phyloP scores from a whole-genome alignment of 64 coral and sea anemone species.

The Platygyra sinensis region DNA sequence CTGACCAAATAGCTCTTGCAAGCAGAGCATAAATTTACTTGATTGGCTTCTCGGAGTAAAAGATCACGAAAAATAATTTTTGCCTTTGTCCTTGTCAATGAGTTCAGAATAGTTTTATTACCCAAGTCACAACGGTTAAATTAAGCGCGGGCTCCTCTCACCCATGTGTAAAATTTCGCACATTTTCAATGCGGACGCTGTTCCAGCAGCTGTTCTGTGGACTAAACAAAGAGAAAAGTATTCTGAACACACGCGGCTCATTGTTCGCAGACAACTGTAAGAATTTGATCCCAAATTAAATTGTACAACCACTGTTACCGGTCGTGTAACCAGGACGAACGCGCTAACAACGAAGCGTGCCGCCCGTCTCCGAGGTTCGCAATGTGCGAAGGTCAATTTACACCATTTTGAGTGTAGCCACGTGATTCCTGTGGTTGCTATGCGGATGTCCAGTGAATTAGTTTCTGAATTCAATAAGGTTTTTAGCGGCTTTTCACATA shows the following conservation, averaged over 20 bases:
- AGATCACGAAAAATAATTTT: background rate
- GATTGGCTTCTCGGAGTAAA: background rate
- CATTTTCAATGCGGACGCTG: conserved; percentile 8
- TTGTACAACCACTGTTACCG: conserved; percentile 12
- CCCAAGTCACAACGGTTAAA: background rate
- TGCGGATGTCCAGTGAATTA: background rate
- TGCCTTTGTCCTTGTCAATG: background rate
- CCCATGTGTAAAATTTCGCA: conserved; percentile 29
- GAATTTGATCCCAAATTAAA: conserved; percentile 41
- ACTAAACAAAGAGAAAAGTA: conserved; percentile 16
- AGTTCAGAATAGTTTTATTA: background rate
- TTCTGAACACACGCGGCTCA: conserved; percentile 27
- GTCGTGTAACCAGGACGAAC: too few species aligned
- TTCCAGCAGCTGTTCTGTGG: conserved; percentile 1
- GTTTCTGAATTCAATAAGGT: background rate
- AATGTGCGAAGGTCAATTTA: background rate
- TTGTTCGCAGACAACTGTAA: conserved; percentile 26
- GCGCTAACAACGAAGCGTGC: background rate
- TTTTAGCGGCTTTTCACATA: conserved; percentile 2
- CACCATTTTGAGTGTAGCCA: background rate
- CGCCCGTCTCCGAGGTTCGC: background rate
- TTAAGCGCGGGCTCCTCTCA: background rate
- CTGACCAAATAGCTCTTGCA: background rate
- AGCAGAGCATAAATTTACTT: background rate
- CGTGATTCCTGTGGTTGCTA: background rate